Evolutionary conservation across 1,140 invertebrate genomes (phyloP), one percentile per base, ranked within the genome.

Genomic region (Drosophila grimshawi): DNA sequence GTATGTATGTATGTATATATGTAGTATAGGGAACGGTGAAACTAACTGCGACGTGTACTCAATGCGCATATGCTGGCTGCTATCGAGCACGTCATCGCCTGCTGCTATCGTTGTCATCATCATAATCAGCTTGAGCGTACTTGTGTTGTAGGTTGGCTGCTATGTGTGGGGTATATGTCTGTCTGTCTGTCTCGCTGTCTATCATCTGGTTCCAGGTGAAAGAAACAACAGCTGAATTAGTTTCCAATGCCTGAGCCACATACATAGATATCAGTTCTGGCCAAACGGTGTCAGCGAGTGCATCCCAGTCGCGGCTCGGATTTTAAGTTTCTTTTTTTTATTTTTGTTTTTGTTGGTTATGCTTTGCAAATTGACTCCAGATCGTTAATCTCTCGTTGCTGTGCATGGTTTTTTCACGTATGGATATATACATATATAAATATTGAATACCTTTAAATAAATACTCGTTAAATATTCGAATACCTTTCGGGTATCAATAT

Each of bases 61-160:
- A 68, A 48, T 64, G 79, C 80, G 80, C 66, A 72, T 77, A 63
- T 85, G 74, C 74, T 81, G 60, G 51, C 33, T 70, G 57, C 78
- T 86, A 85, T 85, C 81, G 68, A 68, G 81, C 81, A 85, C 81
- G 81, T 85, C 81, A 85, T 86, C 81, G 48, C 55, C 46, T 39
- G 32, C 43, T 78, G 35, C 48, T 78, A 86, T 80, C 81, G 53
- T 49, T 67, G 77, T 73, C 81, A 85, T 70, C 69, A 68, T 43
- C 64, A 66, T 62, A 57, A 39, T 57, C 49, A 39, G 41, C 41
- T 63, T 41, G 3, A 10, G 3, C 32, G 46, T 57, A 11, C 29
- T 27, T 41, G 33, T 35, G 5, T 19, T 19, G 19, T 19, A 19
- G 19, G 19, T 19, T 19, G 19, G 19, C 19, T 19, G 19, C 39